Evolutionary conservation across 2,888 invertebrate genomes (phyloP), one percentile per base, ranked within the genome.

Genomic region (Zygothrica quintamaculata): DNA sequence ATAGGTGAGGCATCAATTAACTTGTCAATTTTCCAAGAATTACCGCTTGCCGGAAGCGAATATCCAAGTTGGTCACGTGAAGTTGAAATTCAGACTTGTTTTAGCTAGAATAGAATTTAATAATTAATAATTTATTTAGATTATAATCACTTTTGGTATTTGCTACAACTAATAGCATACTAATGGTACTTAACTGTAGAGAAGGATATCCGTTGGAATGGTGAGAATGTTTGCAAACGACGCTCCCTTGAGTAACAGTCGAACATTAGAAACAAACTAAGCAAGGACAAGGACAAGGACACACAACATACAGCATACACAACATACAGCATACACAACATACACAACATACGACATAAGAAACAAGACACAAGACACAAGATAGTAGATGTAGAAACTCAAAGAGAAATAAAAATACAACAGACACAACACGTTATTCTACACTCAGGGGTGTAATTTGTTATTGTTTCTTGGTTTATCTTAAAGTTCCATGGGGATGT

Each of bases 391-490:
- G 36, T 11, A 16, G 40, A 1, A 26, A 2, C n/a, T 31, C n/a
- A 8, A 37, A 29, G 26, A 8, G 29, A 29, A 25, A 51, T 33
- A 43, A 39, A 42, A 40, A 29, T 26, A 42, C n/a, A 36, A 22
- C 37, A 64, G 34, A 56, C n/a, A 25, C 26, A 39, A 44, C 46
- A 56, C 48, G 46, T 47, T 44, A n/a, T 40, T 39, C 0, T 6
- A 15, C 55, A 18, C 85, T 53, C 78, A 36, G 13, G 85, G 79
- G 87, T 74, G 78, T 74, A 74, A 66, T 79, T 79, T 79, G 85
- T 87, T 87, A 74, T 74, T 73, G 87, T 70, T 69, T 69, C 70
- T 57, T 52, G 84, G 78, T 82, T 77, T 81, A 84, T 87, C 79
- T 73, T 61, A 62, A 42, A 56, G 59, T 53, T 46, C 55, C 65